Conservation (phyloP, 1,140 invertebrate species). For the Nasonia vitripennis region DNA sequence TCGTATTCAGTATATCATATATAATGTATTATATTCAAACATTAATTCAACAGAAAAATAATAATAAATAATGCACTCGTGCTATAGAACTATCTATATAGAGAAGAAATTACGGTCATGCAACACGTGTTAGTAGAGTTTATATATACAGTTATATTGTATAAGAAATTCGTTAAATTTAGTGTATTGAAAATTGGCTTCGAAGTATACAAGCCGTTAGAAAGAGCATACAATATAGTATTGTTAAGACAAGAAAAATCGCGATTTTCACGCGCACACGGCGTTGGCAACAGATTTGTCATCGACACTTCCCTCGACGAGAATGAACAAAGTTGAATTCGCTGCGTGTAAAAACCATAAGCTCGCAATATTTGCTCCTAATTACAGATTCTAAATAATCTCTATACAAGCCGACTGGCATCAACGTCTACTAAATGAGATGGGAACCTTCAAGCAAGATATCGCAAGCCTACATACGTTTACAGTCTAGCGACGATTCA, state of each 20-base stretch:
- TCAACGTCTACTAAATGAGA: background rate
- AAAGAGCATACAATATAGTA: background rate
- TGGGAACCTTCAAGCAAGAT: background rate
- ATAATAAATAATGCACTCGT: conserved; percentile 36
- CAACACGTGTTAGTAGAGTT: conserved; percentile 29
- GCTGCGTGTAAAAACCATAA: background rate
- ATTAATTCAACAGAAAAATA: conserved; percentile 11
- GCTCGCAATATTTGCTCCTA: too few species aligned
- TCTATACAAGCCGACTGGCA: too few species aligned
- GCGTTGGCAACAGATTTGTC: too few species aligned
- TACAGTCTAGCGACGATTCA: background rate
- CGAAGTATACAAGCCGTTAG: background rate
- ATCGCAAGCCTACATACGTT: background rate
- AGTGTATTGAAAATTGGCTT: conserved; percentile 15
- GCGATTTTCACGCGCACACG: too few species aligned
- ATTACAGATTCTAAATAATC: too few species aligned
- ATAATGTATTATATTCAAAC: background rate
- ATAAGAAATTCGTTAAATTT: background rate
- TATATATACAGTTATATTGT: background rate
- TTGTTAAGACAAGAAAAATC: background rate
- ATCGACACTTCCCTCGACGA: background rate
- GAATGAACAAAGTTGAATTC: background rate
- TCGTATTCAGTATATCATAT: background rate
- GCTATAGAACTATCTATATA: conserved; percentile 11
- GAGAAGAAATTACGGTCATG: conserved; percentile 28